Evolutionary conservation across 2,888 invertebrate genomes (phyloP).

Genomic region (Drosophila longiperda): DNA sequence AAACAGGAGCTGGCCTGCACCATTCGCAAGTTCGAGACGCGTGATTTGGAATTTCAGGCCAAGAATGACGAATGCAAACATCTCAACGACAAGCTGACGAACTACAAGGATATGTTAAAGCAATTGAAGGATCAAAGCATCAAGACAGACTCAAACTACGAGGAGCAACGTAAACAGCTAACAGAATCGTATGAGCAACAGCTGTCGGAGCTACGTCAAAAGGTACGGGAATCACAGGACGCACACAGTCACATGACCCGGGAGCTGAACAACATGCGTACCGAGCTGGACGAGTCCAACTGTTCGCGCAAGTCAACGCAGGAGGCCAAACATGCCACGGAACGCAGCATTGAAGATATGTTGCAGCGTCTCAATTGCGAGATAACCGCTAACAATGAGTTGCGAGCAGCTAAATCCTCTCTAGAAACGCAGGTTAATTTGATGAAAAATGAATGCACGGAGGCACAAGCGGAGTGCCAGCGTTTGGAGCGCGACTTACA

Average conservation of each 20-base stretch:
- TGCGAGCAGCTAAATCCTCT: constrained; percentile 76
- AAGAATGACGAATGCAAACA: constrained; percentile 83
- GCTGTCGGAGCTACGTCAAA: constrained; percentile 84
- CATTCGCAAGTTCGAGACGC: constrained; percentile 85
- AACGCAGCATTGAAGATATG: constrained; percentile 82
- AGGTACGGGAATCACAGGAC: constrained; percentile 85
- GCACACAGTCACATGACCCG: constrained; percentile 83
- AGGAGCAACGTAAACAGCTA: constrained; percentile 83
- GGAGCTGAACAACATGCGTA: constrained; percentile 81
- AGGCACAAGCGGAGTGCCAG: constrained; percentile 70
- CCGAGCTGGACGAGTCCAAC: constrained; percentile 82
- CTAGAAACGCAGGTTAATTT: constrained; percentile 70
- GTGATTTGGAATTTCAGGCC: constrained; percentile 85
- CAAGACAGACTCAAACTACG: constrained; percentile 78
- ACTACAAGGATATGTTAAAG: constrained; percentile 84
- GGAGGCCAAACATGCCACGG: constrained; percentile 80
- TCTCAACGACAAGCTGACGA: constrained; percentile 81
- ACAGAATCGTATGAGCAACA: constrained; percentile 85
- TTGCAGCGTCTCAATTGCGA: constrained; percentile 81
- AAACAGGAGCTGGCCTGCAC: constrained; percentile 83
- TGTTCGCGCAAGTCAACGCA: constrained; percentile 79
- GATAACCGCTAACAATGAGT: constrained; percentile 81
- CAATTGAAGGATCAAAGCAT: constrained; percentile 82
- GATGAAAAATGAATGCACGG: constrained; percentile 83
- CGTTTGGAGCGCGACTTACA: constrained; percentile 82